A percentile compares a stretch with the other conserved stretches of the same genome.
phyloP scores from a whole-genome alignment of 2,888 invertebrate species.

The Machimus rusticus region DNA sequence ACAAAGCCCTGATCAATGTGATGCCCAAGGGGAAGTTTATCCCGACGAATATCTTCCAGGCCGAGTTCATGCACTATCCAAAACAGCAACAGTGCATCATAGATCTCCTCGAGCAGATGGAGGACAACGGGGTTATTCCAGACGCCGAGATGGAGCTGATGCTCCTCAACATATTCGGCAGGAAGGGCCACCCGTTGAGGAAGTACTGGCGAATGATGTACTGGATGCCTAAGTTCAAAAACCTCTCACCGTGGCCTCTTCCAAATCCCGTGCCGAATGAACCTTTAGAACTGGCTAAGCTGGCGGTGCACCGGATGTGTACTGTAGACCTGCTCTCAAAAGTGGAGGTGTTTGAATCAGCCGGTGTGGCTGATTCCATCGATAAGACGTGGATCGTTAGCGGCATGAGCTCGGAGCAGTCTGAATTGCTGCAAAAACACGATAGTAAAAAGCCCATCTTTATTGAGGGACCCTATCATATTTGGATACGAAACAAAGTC shows the following conservation, averaged over 20 bases:
- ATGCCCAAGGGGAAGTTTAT: slow-evolving; percentile 90
- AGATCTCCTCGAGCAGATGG: slow-evolving; percentile 94
- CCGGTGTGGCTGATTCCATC: slow-evolving; percentile 74
- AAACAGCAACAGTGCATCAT: slow-evolving; percentile 94
- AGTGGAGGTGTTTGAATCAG: slow-evolving; percentile 72
- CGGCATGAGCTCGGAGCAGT: slow-evolving; percentile 81
- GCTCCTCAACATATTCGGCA: slow-evolving; percentile 85
- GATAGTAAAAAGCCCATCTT: slow-evolving; percentile 71
- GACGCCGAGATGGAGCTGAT: slow-evolving; percentile 88
- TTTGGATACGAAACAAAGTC: slow-evolving; percentile 78
- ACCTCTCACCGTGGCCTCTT: slow-evolving; percentile 85
- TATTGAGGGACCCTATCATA: slow-evolving; percentile 84
- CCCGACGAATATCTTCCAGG: slow-evolving; percentile 81
- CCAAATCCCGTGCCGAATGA: slow-evolving; percentile 82
- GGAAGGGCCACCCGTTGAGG: slow-evolving; percentile 73
- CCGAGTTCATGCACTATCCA: slow-evolving; percentile 92
- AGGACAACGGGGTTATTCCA: slow-evolving; percentile 90
- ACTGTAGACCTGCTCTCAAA: slow-evolving; percentile 79
- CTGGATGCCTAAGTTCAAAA: slow-evolving; percentile 94
- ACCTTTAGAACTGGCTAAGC: slow-evolving; percentile 76
- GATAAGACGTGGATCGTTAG: slow-evolving; percentile 94
- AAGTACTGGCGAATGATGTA: slow-evolving; percentile 86
- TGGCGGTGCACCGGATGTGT: slow-evolving; percentile 85
- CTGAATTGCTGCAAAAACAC: slow-evolving; percentile 73
- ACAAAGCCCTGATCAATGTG: slow-evolving; percentile 84